Conservation (phyloP, 2,797 vertebrate species). For the Platalea minor region DNA sequence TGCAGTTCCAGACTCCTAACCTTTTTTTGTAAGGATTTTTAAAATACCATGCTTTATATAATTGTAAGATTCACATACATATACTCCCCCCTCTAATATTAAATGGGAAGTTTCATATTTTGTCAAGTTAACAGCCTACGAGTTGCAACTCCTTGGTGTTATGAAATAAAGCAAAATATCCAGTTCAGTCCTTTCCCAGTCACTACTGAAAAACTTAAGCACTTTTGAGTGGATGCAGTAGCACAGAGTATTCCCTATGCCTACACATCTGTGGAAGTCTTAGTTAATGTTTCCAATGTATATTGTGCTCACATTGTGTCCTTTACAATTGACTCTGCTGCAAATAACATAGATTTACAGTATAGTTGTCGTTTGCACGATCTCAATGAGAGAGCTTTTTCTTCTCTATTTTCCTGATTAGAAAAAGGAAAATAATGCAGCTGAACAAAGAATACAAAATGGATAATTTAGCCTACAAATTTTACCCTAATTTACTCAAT, state of each 20-base stretch:
- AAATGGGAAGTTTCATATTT: not conserved
- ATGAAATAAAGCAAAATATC: not conserved
- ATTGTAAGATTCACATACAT: not conserved
- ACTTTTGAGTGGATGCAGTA: not conserved
- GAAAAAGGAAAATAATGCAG: not conserved
- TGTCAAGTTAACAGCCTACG: not conserved
- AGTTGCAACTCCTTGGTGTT: not conserved
- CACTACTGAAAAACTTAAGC: not conserved
- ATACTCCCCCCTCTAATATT: not conserved
- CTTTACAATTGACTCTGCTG: not conserved
- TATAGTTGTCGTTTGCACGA: not conserved
- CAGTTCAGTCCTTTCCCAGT: not conserved
- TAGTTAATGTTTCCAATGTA: not conserved
- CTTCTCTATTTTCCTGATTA: not conserved
- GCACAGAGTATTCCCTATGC: not conserved
- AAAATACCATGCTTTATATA: not conserved
- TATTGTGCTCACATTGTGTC: not conserved
- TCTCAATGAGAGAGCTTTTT: not conserved
- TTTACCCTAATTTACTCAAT: not conserved
- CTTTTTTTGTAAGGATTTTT: not conserved
- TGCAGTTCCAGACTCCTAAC: not conserved
- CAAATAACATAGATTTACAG: not conserved
- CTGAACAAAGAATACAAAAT: not conserved
- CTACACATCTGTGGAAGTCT: not conserved
- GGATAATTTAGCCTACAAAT: not conserved